Percentiles rank a stretch among this genome's conserved stretches.
These are phyloP conservation scores for Nephrotoma guestfalica DNA, from an alignment of 2,888 invertebrate genomes.

Conservation along the genomic window DNA sequence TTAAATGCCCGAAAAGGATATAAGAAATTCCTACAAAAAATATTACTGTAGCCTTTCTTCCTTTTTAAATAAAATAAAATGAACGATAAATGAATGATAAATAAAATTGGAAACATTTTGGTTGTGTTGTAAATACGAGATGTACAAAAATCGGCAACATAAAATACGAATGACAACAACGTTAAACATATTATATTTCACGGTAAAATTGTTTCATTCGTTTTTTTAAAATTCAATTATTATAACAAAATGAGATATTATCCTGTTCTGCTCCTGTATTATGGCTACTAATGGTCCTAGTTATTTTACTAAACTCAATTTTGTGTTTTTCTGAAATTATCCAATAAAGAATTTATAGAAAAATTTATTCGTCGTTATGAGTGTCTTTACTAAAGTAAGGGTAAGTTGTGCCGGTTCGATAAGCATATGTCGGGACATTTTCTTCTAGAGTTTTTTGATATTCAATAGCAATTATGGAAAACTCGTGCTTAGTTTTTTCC, in stretches of 20 bases:
- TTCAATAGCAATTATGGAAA: no score
- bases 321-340: neutral
- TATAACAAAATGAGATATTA: neutral
- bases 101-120: neutral
- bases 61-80: neutral
- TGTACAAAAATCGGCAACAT: neutral
- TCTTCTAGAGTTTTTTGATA: no score
- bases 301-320: neutral
- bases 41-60: neutral
- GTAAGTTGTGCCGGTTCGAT: no score
- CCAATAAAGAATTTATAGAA: neutral
- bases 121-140: neutral
- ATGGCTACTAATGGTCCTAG: neutral
- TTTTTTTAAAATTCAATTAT: neutral
- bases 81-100: neutral
- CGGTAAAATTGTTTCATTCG: neutral
- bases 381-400: no score
- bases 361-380: no score
- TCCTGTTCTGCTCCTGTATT: neutral
- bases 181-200: neutral
- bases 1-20: neutral
- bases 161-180: neutral
- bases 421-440: no score
- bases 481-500: no score
- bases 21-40: neutral